Evolutionary conservation across 2,113 vertebrate species (phyloP).

Genomic region (Herpetotheres cachinnans): DNA sequence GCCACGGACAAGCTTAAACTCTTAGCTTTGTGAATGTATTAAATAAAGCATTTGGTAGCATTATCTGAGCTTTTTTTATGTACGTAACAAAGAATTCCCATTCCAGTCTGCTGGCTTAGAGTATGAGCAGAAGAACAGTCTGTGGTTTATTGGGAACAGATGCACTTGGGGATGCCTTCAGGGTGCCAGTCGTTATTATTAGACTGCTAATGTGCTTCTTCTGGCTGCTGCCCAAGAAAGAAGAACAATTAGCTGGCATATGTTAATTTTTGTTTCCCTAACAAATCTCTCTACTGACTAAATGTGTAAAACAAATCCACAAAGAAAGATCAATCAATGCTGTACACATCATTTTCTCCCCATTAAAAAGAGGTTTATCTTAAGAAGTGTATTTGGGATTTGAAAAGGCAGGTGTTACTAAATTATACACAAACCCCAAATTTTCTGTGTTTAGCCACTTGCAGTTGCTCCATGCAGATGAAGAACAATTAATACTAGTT

Average conservation of each 20-base stretch:
- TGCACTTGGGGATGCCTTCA: slow-evolving; percentile 86
- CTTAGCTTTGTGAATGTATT: slow-evolving; percentile 73
- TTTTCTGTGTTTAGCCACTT: slow-evolving; percentile 65
- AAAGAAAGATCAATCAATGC: slow-evolving; percentile 90
- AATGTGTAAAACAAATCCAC: slow-evolving; percentile 89
- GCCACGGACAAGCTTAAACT: slow-evolving; percentile 66
- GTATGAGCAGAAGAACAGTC: slow-evolving; percentile 82
- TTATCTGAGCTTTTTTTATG: slow-evolving; percentile 81
- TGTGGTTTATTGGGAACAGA: slow-evolving; percentile 88
- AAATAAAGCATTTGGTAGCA: slow-evolving; percentile 79
- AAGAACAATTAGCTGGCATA: slow-evolving; percentile 92
- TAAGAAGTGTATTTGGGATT: slow-evolving; percentile 80
- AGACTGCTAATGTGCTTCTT: slow-evolving; percentile 84
- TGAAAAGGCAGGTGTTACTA: slow-evolving; percentile 80
- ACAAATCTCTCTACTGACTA: slow-evolving; percentile 89
- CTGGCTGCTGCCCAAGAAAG: slow-evolving; percentile 88
- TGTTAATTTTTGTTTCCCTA: slow-evolving; percentile 91
- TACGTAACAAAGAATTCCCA: slow-evolving; percentile 86
- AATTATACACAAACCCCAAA: slow-evolving; percentile 70
- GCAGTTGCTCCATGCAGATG: slow-evolving; percentile 50
- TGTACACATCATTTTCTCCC: slow-evolving; percentile 83
- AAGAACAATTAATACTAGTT: slow-evolving; percentile 65
- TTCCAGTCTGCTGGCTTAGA: slow-evolving; percentile 80
- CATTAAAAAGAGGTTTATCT: slow-evolving; percentile 83
- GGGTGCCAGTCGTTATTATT: slow-evolving; percentile 87